These are phyloP conservation scores for Coryphaenoides rupestris DNA, from an alignment of 2,113 vertebrate species.

Conservation along the genomic window DNA sequence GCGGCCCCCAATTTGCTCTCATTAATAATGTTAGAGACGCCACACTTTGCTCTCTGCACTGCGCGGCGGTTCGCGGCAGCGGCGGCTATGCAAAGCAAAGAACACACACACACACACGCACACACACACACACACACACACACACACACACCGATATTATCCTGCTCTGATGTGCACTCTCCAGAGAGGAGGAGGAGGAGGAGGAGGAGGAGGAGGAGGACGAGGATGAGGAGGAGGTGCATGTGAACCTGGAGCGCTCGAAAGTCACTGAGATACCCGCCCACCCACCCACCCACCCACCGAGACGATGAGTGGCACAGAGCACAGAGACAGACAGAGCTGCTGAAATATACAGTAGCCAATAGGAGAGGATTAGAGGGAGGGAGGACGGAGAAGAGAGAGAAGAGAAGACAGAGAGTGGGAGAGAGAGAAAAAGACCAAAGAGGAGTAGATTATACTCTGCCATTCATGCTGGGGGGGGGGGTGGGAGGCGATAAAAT, in stretches of 20 bases:
- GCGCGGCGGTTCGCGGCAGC: too few relatives aligned
- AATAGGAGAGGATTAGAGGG: neutral
- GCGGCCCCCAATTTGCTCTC: constrained; percentile 73
- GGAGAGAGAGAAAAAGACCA: constrained; percentile 13
- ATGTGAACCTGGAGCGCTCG: neutral
- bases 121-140: too few relatives aligned
- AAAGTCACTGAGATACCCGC: too few relatives aligned
- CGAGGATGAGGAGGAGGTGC: constrained; percentile 39
- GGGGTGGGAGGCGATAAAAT: neutral
- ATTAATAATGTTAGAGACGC: constrained; percentile 76
- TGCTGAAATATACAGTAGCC: too few relatives aligned
- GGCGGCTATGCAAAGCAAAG: constrained; percentile 55
- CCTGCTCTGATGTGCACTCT: constrained; percentile 66
- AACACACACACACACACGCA: too few relatives aligned
- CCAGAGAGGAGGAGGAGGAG: constrained; percentile 41
- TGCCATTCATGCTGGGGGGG: neutral
- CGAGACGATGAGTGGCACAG: too few relatives aligned
- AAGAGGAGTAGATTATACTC: too few relatives aligned
- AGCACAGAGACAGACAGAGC: neutral
- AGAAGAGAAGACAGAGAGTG: too few relatives aligned
- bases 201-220: constrained; percentile 28
- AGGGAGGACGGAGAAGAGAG: constrained; percentile 5
- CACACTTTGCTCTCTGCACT: constrained; percentile 42
- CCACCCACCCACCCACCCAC: too few relatives aligned
- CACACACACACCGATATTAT: constrained; percentile 63